Percentiles rank a stretch among this genome's conserved stretches.
Conservation (phyloP, 2,113 vertebrate species). For the Coryphaenoides rupestris region DNA sequence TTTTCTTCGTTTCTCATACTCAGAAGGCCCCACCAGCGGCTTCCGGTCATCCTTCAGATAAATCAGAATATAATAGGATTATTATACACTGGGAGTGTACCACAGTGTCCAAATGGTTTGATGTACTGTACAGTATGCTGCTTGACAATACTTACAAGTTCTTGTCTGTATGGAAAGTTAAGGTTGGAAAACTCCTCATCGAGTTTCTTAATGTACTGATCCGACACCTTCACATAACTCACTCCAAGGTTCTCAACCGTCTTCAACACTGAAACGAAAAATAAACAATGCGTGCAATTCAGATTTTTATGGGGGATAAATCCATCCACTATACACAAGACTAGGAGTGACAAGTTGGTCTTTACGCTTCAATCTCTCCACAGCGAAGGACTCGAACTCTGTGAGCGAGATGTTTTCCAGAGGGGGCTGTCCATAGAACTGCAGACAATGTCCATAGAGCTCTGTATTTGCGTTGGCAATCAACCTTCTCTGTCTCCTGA, state of each 20-base stretch:
- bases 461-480: slow-evolving; percentile 54
- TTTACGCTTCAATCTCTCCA: slow-evolving; percentile 89
- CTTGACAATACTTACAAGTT: slow-evolving; percentile 52
- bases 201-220: slow-evolving; percentile 75
- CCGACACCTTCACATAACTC: slow-evolving; percentile 70
- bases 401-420: slow-evolving; percentile 83
- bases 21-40: slow-evolving; percentile 36
- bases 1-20: slow-evolving; percentile 83
- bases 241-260: slow-evolving; percentile 87
- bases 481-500: slow-evolving; percentile 49
- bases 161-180: slow-evolving; percentile 79
- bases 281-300: not conserved
- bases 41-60: slow-evolving; percentile 71
- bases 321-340: not conserved
- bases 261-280: slow-evolving; percentile 82
- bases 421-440: slow-evolving; percentile 88
- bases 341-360: slow-evolving; percentile 26
- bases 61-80: too few species aligned
- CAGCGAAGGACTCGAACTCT: slow-evolving; percentile 89
- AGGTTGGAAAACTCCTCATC: slow-evolving; percentile 66
- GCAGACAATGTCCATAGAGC: slow-evolving; percentile 80
- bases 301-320: not conserved
- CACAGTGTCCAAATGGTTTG: not conserved
- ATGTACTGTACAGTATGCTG: too few species aligned
- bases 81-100: too few species aligned